phyloP scores from a whole-genome alignment of 2,888 invertebrate species.

The Clivina fossor region DNA sequence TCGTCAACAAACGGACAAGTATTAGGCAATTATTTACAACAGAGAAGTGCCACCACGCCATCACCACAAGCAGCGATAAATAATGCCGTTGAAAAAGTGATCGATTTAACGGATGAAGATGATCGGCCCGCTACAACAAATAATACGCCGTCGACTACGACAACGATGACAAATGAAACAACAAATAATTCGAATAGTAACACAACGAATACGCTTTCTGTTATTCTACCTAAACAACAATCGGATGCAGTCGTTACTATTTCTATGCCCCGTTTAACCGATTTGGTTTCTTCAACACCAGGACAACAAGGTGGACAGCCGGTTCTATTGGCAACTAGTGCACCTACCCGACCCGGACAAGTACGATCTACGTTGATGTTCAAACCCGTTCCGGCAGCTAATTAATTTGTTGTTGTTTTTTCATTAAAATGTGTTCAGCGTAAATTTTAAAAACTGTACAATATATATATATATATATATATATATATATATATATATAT shows the following conservation, averaged over 20 bases:
- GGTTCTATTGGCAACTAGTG: constrained; percentile 12
- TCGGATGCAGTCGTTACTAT: constrained; percentile 18
- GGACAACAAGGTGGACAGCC: constrained; percentile 10
- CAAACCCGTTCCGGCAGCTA: constrained; percentile 23
- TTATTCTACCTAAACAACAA: too few species aligned
- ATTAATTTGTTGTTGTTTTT: too few species aligned
- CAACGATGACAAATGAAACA: constrained; percentile 22
- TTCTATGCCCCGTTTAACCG: constrained; percentile 26
- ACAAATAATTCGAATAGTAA: constrained; percentile 1
- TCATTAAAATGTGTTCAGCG: too few species aligned
- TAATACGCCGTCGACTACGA: constrained; percentile 22
- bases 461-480: too few species aligned
- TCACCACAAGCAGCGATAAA: constrained; percentile 25
- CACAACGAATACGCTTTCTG: not conserved
- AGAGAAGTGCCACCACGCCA: constrained; percentile 2
- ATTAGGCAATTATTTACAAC: too few species aligned
- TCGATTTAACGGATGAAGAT: constrained; percentile 80
- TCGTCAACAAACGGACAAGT: too few species aligned
- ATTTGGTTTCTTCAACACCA: constrained; percentile 25
- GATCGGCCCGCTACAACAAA: constrained; percentile 50
- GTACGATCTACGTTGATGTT: constrained; percentile 23
- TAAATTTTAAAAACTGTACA: too few species aligned
- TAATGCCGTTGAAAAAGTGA: constrained; percentile 54
- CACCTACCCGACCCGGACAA: constrained; percentile 19
- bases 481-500: too few species aligned